phyloP scores from a whole-genome alignment of 2,888 invertebrate genomes.

The Ditylenchus weischeri region DNA sequence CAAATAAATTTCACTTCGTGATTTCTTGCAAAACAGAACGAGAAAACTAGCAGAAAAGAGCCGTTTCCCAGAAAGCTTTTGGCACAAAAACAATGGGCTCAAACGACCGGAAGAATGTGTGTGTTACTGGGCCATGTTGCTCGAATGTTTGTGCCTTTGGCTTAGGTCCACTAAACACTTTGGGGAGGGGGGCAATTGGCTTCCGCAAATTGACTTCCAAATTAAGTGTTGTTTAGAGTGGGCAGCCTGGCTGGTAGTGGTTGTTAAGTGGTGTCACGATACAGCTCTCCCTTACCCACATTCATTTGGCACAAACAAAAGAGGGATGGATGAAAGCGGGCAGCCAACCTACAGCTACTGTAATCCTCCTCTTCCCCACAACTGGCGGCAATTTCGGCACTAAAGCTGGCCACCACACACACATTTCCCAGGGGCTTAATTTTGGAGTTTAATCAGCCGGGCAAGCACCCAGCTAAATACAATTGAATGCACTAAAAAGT shows the following conservation, averaged over 20 bases:
- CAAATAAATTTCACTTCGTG: too few species aligned
- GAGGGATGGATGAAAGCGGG: neutral
- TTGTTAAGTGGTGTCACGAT: constrained; percentile 20
- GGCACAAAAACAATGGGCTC: constrained; percentile 2
- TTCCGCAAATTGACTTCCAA: constrained; percentile 34
- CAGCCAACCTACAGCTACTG: neutral
- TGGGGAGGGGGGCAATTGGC: constrained; percentile 1
- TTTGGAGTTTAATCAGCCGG: neutral
- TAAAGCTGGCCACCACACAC: neutral
- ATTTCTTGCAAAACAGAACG: too few species aligned
- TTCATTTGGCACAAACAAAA: constrained; percentile 2
- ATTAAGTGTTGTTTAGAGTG: constrained; percentile 24
- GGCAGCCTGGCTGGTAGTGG: neutral
- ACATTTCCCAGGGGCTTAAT: constrained; percentile 1
- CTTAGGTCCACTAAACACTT: neutral
- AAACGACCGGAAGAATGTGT: neutral
- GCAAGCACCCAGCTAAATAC: neutral
- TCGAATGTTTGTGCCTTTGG: neutral
- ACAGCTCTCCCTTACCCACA: neutral
- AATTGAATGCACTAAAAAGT: neutral
- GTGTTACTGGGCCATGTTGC: neutral
- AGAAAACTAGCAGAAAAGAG: too few species aligned
- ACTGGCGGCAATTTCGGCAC: neutral
- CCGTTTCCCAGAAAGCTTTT: constrained; percentile 1
- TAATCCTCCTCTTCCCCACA: neutral